Evolutionary conservation across 2,113 vertebrate species (phyloP), one percentile per base, ranked within the genome.

Genomic region (Sander vitreus): DNA sequence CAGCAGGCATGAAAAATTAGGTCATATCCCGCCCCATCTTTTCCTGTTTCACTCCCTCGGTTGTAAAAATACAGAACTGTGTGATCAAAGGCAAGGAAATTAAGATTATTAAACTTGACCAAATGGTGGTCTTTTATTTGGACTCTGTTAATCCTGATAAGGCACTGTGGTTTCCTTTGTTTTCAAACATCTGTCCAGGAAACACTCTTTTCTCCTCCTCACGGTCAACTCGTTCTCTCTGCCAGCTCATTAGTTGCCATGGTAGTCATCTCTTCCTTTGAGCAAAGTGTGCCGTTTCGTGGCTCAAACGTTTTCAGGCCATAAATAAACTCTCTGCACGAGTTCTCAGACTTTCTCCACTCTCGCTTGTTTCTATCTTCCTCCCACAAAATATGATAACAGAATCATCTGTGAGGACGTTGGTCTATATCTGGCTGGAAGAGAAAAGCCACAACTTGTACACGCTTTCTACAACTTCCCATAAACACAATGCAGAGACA

Each of bases 121-220:
- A 62, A 47, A 27, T 3, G 25, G 11, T 10, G 12, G 25, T 47
- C 36, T 71, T 74, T 73, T 51, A 30, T 79, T 73, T 73, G 16
- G 3, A 1, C 0, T 33, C 69, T 90, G 88, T 78, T 74, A 18
- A 11, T 59, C 36, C 36, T 51, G 85, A 90, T 86, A 88, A 85
- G 66, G 55, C 58, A 8, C 50, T 6, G 45, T 8, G 54, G 70
- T 79, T 85, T 81, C 80, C 89, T 73, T 87, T 84, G 64, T 80
- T 80, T 80, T 71, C 21, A 60, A 75, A 81, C 77, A 85, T 80
- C 79, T 88, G 86, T 47, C 5, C 85, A 86, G 88, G 88, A 90
- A 91, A 85, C 43, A 8, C 25, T 21, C n/a, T 73, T 76, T 78
- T 73, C 36, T 82, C 36, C 60, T 81, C 15, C 30, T 81, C 83